Percentiles rank a stretch among this genome's conserved stretches.
Evolutionary conservation across 2,888 invertebrate species (phyloP).

Genomic region (Ommatoiulus sabulosus): DNA sequence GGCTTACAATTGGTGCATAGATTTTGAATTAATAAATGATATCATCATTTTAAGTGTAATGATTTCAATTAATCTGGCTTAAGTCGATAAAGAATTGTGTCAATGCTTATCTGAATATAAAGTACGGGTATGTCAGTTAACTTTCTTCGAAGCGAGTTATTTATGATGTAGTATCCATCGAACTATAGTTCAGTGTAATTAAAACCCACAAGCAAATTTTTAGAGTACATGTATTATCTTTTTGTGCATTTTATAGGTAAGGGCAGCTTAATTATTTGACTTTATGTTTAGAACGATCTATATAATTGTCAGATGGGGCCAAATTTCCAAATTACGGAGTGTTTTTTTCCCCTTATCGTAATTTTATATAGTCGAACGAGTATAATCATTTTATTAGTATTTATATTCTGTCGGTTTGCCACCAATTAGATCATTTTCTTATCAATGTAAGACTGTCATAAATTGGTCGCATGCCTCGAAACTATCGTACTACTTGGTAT

Average conservation of each 20-base stretch:
- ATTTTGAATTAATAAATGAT: not conserved
- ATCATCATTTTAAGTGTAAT: slow-evolving; percentile 2
- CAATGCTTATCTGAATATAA: slow-evolving; percentile 25
- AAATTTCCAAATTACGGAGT: not conserved
- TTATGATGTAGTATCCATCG: not conserved
- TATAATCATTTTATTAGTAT: not conserved
- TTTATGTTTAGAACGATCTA: not conserved
- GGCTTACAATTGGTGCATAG: not conserved
- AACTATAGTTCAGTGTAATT: not conserved
- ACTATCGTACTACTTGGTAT: not conserved
- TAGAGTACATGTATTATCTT: not conserved
- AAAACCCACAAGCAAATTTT: not conserved
- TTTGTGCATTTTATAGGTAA: not conserved
- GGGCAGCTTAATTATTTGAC: not conserved
- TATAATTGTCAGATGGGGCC: not conserved
- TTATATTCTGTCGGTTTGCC: slow-evolving; percentile 35
- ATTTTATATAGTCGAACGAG: not conserved
- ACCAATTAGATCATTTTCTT: slow-evolving; percentile 35
- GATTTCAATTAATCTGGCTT: slow-evolving; percentile 10
- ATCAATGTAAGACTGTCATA: slow-evolving; percentile 2
- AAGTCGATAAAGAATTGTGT: slow-evolving; percentile 19
- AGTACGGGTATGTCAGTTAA: not conserved
- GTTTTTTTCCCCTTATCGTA: not conserved
- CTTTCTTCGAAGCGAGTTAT: not conserved
- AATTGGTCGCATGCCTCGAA: not conserved